These are phyloP conservation scores for Bucco capensis DNA, from an alignment of 2,113 vertebrate species.

Conservation along the genomic window DNA sequence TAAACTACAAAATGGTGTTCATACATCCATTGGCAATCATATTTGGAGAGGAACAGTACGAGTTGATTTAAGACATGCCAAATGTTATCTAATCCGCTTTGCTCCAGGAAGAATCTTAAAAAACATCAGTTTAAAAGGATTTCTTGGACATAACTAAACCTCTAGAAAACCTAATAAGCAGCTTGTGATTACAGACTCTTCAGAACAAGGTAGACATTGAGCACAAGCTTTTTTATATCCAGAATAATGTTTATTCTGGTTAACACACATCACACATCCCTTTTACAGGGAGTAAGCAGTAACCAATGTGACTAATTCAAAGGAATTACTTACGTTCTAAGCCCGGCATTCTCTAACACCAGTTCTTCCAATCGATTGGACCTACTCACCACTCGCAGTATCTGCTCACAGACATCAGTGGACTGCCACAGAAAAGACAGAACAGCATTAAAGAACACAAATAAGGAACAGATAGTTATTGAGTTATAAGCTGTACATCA, in stretches of 20 bases:
- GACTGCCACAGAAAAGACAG: slow-evolving; percentile 77
- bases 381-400: slow-evolving; percentile 88
- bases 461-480: not conserved
- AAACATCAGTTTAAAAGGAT: not conserved
- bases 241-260: not conserved
- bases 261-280: not conserved
- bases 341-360: slow-evolving; percentile 92
- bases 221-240: not conserved
- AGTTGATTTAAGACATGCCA: not conserved
- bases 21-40: not conserved
- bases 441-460: slow-evolving; percentile 22
- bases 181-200: not conserved
- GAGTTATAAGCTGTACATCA: not conserved
- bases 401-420: slow-evolving; percentile 93
- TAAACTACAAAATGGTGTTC: not conserved
- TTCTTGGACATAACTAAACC: not conserved
- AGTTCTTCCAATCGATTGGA: slow-evolving; percentile 90
- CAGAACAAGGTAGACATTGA: not conserved
- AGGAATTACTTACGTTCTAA: slow-evolving; percentile 85
- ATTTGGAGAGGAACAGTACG: not conserved
- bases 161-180: not conserved
- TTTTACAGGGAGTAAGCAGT: not conserved
- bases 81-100: not conserved
- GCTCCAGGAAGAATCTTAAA: not conserved
- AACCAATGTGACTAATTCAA: not conserved